Percentiles rank a stretch among this genome's conserved stretches.
phyloP scores from a whole-genome alignment of 2,797 vertebrate species.

The Dipus sagitta region DNA sequence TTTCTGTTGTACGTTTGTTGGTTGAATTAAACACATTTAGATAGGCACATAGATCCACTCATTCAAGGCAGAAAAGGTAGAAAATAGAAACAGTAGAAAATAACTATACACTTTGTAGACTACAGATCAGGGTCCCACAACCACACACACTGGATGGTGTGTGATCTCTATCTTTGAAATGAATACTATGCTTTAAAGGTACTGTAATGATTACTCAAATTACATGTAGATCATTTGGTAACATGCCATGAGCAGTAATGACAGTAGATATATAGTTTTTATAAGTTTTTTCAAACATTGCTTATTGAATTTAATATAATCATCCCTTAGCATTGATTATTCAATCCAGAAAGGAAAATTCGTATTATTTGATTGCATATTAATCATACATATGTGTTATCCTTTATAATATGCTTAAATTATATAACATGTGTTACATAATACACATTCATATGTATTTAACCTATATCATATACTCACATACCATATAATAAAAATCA shows the following conservation, averaged over 20 bases:
- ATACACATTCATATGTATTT: not conserved
- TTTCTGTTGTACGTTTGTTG: not conserved
- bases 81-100: not conserved
- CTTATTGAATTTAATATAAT: not conserved
- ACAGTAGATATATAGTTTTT: not conserved
- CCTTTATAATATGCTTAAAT: not conserved
- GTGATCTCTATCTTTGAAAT: not conserved
- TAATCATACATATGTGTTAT: too few species aligned
- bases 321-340: not conserved
- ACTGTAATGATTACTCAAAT: not conserved
- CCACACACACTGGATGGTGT: not conserved
- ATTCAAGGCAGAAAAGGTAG: not conserved
- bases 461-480: not conserved
- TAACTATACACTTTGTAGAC: not conserved
- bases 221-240: not conserved
- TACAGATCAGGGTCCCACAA: not conserved
- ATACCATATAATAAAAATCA: not conserved
- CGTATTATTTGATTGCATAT: not conserved
- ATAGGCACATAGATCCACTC: not conserved
- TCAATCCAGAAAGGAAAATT: not conserved
- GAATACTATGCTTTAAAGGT: not conserved
- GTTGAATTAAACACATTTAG: not conserved
- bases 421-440: too few species aligned
- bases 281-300: not conserved
- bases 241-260: not conserved